Percentiles rank a stretch among this genome's conserved stretches.
Conservation (phyloP, 2,113 vertebrate species). For the Phalacrocorax pelagicus region DNA sequence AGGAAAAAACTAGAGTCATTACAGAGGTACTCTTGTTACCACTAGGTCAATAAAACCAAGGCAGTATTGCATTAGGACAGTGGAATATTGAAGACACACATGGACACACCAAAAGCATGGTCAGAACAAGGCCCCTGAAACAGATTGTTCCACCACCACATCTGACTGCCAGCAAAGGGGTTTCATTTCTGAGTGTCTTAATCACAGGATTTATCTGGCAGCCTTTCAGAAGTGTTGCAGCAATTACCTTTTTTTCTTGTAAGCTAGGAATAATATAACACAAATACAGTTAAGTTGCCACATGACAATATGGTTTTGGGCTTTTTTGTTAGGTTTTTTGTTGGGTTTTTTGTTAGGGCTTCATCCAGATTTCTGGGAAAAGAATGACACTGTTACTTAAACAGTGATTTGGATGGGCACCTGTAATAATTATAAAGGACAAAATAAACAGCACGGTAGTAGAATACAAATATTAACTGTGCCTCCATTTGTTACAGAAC, state of each 20-base stretch:
- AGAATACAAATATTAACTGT: background rate
- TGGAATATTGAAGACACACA: background rate
- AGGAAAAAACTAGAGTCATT: background rate
- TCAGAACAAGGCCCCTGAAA: background rate
- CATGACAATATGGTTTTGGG: conserved; percentile 43
- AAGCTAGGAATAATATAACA: conserved; percentile 69
- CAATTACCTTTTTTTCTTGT: conserved; percentile 67
- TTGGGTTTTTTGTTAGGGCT: conserved; percentile 68
- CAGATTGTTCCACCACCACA: conserved; percentile 3
- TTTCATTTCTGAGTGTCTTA: conserved; percentile 56
- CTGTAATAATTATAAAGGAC: background rate
- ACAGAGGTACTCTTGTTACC: fast-evolving
- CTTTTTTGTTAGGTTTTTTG: no score
- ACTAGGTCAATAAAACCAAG: background rate
- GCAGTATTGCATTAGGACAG: background rate
- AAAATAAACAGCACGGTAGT: background rate
- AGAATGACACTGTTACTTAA: conserved; percentile 45
- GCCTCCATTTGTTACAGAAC: background rate
- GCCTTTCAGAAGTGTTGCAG: conserved; percentile 69
- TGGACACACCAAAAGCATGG: background rate
- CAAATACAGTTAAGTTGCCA: conserved; percentile 67
- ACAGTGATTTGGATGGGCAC: background rate
- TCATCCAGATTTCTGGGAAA: conserved; percentile 58
- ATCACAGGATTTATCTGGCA: conserved; percentile 61
- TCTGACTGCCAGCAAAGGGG: conserved; percentile 28